Base-by-base conservation (phyloP, 1,140 invertebrate genomes). In the Latrodectus geometricus region DNA sequence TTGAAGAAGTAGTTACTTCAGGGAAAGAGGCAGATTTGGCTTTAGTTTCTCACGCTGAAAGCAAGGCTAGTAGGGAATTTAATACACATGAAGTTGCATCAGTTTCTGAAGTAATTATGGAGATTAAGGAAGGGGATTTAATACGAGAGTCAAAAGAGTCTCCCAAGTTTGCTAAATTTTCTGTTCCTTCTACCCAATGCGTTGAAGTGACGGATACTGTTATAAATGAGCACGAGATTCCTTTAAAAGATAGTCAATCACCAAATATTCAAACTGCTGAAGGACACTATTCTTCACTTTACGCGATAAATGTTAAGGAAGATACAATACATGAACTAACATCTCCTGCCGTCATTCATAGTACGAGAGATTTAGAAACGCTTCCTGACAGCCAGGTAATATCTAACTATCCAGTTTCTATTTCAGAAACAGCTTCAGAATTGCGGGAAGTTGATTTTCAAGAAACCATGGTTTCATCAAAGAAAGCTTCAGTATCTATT, bases 171-270 rank as follows among this genome's bases (percentile, higher is more conserved):
- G 94, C 93, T 78, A 91, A 91, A 80, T 77, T 90, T 52, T 90
- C 91, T 52, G 92, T 93, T 83, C 88, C 91, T 72, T 91, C 90
- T 20, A 87, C 93, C 23, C 91, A 94, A 91, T 91, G 92, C 82
- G 74, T 94, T 20, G 90, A 92, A 73, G 89, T 94, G 9, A 90
- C 89, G n/a, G 81, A 88, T 21, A 87, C 52, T 35, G 17, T 88
- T 14, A 21, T 74, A 50, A 23, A 54, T 49, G 88, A 89, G 52
- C 68, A 65, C 9, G 88, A 89, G 79, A 21, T 52, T 79, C 69
- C 23, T 21, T 79, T 88, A 75, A 79, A 72, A 65, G 74, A 80
- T 4, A 17, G 15, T n/a, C 8, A 66, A 50, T 35, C 76, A 21
- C 85, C 76, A 9, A 61, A 66, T 8, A 15, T n/a, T 61, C 85